Conservation (phyloP, 2,888 invertebrate genomes). For the Polyommatus icarus region DNA sequence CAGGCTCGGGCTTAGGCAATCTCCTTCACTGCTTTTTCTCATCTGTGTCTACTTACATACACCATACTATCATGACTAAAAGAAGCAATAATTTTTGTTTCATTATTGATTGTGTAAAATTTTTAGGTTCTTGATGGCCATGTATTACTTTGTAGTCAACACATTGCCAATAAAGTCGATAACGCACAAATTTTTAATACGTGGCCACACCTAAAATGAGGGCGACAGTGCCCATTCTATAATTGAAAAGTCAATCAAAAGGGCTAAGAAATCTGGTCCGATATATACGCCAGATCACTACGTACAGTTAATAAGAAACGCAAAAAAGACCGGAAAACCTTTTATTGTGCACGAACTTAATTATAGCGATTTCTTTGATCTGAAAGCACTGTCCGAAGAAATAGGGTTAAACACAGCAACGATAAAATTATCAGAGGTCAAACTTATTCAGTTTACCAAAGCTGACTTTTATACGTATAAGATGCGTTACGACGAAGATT, state of each 20-base stretch:
- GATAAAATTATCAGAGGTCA: too few relatives aligned
- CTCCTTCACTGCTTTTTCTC: neutral
- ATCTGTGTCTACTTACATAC: neutral
- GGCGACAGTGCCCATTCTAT: constrained; percentile 6
- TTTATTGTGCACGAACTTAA: too few relatives aligned
- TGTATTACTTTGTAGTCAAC: constrained; percentile 9
- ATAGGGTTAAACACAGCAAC: too few relatives aligned
- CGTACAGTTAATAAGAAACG: constrained; percentile 5
- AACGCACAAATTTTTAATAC: constrained; percentile 3
- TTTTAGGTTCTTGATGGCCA: constrained; percentile 6
- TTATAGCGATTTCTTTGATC: too few relatives aligned
- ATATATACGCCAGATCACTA: neutral
- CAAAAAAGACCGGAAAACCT: constrained; percentile 1
- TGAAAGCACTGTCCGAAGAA: too few relatives aligned
- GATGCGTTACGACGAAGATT: too few relatives aligned
- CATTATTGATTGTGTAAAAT: neutral
- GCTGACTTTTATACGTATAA: too few relatives aligned
- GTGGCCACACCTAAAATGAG: constrained; percentile 11
- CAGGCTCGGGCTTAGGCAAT: too few relatives aligned
- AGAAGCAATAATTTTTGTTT: neutral
- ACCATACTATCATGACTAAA: neutral
- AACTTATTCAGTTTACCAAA: too few relatives aligned
- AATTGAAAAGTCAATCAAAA: constrained; percentile 4
- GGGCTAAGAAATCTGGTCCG: constrained; percentile 5
- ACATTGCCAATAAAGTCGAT: constrained; percentile 1